phyloP scores from a whole-genome alignment of 92 coral and sea anemone genomes.

The Epizoanthus fatuus region DNA sequence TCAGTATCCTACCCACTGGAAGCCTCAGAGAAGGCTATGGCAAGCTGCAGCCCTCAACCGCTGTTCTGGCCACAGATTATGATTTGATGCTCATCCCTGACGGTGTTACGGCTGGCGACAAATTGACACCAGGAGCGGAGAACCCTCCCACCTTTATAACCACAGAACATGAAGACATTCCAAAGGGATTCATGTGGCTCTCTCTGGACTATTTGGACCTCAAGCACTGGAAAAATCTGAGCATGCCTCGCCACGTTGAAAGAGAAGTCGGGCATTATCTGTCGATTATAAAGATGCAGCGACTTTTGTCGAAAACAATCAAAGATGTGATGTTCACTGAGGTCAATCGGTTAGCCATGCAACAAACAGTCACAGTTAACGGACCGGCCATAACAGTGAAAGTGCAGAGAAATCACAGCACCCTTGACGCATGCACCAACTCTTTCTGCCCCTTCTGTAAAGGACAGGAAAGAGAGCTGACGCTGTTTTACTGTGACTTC shows the following conservation, averaged over 20 bases:
- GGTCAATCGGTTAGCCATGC: neutral
- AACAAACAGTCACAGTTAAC: conserved; percentile 11
- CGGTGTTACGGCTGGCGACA: conserved; percentile 29
- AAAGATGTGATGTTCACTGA: neutral
- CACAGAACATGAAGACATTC: neutral
- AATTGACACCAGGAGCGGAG: neutral
- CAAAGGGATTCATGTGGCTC: conserved; percentile 36
- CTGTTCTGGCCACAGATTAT: conserved; percentile 50
- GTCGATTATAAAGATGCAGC: neutral
- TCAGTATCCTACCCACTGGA: conserved; percentile 41
- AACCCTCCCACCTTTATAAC: neutral
- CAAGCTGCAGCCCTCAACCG: conserved; percentile 45
- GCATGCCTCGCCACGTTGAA: conserved; percentile 4
- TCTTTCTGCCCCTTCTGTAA: neutral
- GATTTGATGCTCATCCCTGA: conserved; percentile 56
- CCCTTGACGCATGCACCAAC: neutral
- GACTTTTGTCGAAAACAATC: neutral
- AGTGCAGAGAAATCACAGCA: neutral
- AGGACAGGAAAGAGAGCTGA: conserved; percentile 12
- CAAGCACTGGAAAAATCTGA: conserved; percentile 28
- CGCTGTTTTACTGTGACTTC: conserved; percentile 45
- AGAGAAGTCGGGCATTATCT: neutral
- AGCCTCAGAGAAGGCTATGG: conserved; percentile 53
- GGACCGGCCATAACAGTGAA: conserved; percentile 49
- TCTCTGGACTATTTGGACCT: conserved; percentile 37